phyloP scores from a whole-genome alignment of 1,140 invertebrate genomes.

The Drosophila bocqueti region DNA sequence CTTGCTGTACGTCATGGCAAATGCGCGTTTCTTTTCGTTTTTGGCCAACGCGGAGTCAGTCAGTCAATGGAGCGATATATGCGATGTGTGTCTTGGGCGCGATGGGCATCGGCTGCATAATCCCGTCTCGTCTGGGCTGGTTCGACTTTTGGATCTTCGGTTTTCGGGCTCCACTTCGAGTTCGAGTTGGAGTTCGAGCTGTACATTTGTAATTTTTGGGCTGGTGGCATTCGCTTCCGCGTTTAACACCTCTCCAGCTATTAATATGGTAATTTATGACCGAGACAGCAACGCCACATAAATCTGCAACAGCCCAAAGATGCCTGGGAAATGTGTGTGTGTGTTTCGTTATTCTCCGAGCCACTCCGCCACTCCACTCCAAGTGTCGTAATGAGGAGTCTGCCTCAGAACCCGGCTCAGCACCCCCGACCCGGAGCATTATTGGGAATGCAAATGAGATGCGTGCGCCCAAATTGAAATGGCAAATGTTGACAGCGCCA shows the following conservation, averaged over 20 bases:
- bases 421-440: constrained; percentile 1
- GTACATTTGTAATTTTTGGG: constrained; percentile 16
- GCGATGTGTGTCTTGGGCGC: not conserved
- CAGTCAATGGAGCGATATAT: constrained; percentile 17
- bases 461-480: constrained; percentile 66
- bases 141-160: constrained; percentile 2
- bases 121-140: constrained; percentile 10
- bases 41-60: constrained; percentile 29
- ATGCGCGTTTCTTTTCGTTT: constrained; percentile 31
- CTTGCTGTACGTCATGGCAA: constrained; percentile 30
- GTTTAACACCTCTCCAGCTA: constrained; percentile 46
- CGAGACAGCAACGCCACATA: constrained; percentile 45
- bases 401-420: not conserved
- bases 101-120: constrained; percentile 6
- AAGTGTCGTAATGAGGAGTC: constrained; percentile 57
- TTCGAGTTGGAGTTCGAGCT: not conserved
- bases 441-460: constrained; percentile 65
- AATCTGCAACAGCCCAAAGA: constrained; percentile 39
- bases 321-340: constrained; percentile 33
- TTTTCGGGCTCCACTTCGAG: not conserved
- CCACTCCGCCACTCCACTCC: not conserved
- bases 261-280: constrained; percentile 61
- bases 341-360: not conserved
- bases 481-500: constrained; percentile 62
- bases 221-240: constrained; percentile 37